A percentile compares a stretch with the other conserved stretches of the same genome.
Evolutionary conservation across 1,140 invertebrate genomes (phyloP).

Genomic region (Caenorhabditis elegans): DNA sequence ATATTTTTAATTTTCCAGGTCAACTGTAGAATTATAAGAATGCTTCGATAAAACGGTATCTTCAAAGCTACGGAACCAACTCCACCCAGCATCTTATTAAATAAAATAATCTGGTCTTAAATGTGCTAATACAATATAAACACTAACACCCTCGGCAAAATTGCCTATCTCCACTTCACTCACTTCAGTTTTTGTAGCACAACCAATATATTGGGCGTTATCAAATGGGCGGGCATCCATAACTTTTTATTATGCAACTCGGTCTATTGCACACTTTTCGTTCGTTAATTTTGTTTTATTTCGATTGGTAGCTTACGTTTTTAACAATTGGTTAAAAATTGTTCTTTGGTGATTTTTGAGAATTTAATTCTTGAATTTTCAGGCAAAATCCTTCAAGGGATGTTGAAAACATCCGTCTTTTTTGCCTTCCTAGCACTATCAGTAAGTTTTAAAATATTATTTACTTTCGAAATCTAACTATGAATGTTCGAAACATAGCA

Average conservation of each 20-base stretch:
- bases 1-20: too few species aligned
- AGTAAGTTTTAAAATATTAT: too few species aligned
- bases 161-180: background rate
- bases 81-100: background rate
- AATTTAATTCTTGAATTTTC: background rate
- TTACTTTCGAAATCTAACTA: too few species aligned
- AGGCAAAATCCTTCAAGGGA: background rate
- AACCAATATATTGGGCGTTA: background rate
- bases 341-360: too few species aligned
- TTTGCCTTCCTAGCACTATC: background rate
- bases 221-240: constrained; percentile 10
- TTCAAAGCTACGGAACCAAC: background rate
- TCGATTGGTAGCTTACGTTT: too few species aligned
- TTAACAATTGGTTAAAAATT: too few species aligned
- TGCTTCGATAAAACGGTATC: too few species aligned
- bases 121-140: constrained; percentile 17
- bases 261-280: background rate
- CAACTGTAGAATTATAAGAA: too few species aligned
- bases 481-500: too few species aligned
- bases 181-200: background rate
- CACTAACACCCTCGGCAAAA: background rate
- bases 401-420: constrained; percentile 8
- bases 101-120: background rate
- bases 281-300: background rate
- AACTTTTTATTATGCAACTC: constrained; percentile 10